Evolutionary conservation across 2,888 invertebrate species (phyloP), one percentile per base, ranked within the genome.

Genomic region (Eugnorisma glareosa): DNA sequence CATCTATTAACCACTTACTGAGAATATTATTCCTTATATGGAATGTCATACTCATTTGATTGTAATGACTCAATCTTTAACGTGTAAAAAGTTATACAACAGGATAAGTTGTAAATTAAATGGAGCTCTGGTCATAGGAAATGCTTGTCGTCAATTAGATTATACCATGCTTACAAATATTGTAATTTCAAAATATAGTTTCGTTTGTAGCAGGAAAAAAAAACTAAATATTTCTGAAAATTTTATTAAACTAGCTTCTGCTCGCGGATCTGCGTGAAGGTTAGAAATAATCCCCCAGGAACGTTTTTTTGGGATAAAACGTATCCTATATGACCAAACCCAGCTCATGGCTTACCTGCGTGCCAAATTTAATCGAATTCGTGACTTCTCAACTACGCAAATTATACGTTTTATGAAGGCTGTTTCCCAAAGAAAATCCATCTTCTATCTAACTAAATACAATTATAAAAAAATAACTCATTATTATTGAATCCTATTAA

Each of bases 41-140:
- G 67, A 57, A 15, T 69, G 51, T 51, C 45, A 28, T 37, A 45
- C 4, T 59, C n/a, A 35, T 77, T 61, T 77, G 31, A 80, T 67
- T 66, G 59, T 45, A 66, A 77, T 83, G 61, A 70, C 70, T 80
- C 45, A 77, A 80, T 80, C 40, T 3, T 24, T 8, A 8, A 10
- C 10, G 24, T 43, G 15, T 61, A 48, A 61, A 63, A 68, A 51
- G 18, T 18, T 1, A 40, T 35, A 31, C 59, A 59, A 76, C 63
- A 75, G n/a, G 48, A 66, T 66, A 18, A 18, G n/a, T 43, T 43
- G 43, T 18, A 11, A 43, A 15, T 11, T 15, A 54, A 40, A 37
- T 2, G 3, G 28, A 57, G 51, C 18, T n/a, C 1, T 69, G 31
- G 13, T 0, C 11, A 24, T 1, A 4, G 13, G 15, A n/a, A 67